Evolutionary conservation across 1,140 invertebrate genomes (phyloP).

Genomic region (Delia radicum): DNA sequence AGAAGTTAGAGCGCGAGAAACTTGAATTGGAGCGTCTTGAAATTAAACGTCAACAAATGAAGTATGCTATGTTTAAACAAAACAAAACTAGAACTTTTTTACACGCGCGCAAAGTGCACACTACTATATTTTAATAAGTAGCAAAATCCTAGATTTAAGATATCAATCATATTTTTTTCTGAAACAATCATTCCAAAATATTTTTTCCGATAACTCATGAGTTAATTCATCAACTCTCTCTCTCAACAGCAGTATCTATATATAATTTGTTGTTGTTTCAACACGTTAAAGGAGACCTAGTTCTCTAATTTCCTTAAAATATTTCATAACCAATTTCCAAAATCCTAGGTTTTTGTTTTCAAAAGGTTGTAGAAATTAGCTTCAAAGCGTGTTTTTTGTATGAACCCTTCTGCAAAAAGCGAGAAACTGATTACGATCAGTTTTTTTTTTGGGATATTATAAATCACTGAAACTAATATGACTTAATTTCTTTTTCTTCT

Average conservation of each 20-base stretch:
- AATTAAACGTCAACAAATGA: constrained; percentile 73
- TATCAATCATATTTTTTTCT: background rate
- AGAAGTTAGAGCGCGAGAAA: constrained; percentile 78
- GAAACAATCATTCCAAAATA: background rate
- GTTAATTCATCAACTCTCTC: background rate
- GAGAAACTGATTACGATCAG: background rate
- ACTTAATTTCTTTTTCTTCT: background rate
- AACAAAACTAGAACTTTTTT: background rate
- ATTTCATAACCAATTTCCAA: background rate
- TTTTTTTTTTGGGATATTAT: background rate
- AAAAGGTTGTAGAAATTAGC: background rate
- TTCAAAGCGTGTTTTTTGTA: constrained; percentile 5
- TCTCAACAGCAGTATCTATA: background rate
- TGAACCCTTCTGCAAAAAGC: background rate
- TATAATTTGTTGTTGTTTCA: background rate
- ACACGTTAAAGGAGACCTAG: background rate
- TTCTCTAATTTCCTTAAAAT: background rate
- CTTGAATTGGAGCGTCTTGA: constrained; percentile 81
- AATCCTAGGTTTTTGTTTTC: background rate
- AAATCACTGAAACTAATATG: background rate
- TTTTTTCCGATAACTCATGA: background rate
- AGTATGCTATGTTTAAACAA: constrained; percentile 51
- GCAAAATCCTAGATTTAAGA: background rate
- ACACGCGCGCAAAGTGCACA: background rate
- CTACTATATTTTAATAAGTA: background rate